These are phyloP conservation scores for Netelia virgata DNA, from an alignment of 2,888 invertebrate species.

Conservation along the genomic window DNA sequence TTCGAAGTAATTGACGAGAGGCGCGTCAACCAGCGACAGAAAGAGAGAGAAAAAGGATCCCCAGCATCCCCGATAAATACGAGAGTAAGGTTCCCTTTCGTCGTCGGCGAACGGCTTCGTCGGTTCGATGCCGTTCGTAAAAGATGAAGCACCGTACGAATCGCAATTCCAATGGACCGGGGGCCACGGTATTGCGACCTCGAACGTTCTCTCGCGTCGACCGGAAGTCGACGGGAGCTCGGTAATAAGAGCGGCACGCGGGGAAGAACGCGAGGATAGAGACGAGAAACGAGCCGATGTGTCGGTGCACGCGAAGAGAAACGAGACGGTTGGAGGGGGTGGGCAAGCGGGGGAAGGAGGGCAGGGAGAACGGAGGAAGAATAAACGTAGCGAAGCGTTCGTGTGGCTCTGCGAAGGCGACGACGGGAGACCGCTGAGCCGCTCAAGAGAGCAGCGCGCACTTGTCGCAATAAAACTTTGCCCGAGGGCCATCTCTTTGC, in stretches of 20 bases:
- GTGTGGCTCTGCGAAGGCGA: slow-evolving; percentile 77
- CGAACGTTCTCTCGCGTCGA: slow-evolving; percentile 44
- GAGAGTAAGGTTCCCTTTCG: background rate
- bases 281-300: slow-evolving; percentile 64
- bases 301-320: slow-evolving; percentile 36
- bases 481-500: slow-evolving; percentile 70
- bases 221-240: slow-evolving; percentile 61
- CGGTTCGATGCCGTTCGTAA: slow-evolving; percentile 36
- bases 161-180: slow-evolving; percentile 40
- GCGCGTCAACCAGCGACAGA: slow-evolving; percentile 17
- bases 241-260: slow-evolving; percentile 30
- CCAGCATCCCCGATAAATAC: background rate
- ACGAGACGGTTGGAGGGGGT: background rate
- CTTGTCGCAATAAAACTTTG: slow-evolving; percentile 82
- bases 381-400: slow-evolving; percentile 15
- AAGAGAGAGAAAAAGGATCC: slow-evolving; percentile 3
- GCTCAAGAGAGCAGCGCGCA: slow-evolving; percentile 80
- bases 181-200: slow-evolving; percentile 32
- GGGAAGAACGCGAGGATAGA: slow-evolving; percentile 38
- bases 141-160: slow-evolving; percentile 16
- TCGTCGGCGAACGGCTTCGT: background rate
- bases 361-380: slow-evolving; percentile 30
- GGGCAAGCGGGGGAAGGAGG: background rate
- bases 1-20: slow-evolving; percentile 57
- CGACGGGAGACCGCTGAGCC: slow-evolving; percentile 77